phyloP scores from a whole-genome alignment of 2,113 vertebrate species.

The Globicephala melas region DNA sequence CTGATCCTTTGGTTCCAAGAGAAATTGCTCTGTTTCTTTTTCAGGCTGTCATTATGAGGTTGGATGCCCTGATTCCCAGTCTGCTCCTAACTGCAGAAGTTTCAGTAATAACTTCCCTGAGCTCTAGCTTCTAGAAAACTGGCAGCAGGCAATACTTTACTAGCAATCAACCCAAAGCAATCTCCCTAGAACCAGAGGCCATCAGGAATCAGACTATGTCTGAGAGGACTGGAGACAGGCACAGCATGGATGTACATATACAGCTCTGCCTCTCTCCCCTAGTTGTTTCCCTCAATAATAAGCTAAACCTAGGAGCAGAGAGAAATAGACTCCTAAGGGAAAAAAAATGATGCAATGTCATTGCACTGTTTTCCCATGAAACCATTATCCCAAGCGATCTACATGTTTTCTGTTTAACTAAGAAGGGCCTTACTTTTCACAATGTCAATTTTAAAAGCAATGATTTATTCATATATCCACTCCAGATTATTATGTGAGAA shows the following conservation, averaged over 20 bases:
- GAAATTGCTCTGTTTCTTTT: conserved; percentile 23
- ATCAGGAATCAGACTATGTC: background rate
- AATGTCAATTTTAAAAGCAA: conserved; percentile 1
- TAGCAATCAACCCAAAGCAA: background rate
- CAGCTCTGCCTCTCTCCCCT: background rate
- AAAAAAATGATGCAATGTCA: conserved; percentile 14
- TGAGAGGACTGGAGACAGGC: background rate
- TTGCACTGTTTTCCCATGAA: background rate
- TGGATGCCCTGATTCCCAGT: background rate
- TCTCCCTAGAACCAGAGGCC: background rate
- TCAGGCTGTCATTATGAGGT: background rate
- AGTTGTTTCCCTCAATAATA: background rate
- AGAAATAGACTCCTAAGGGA: background rate
- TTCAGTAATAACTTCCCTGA: conserved; percentile 9
- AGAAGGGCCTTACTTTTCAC: background rate
- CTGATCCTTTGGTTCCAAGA: background rate
- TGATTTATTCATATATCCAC: conserved; percentile 4
- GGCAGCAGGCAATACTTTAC: background rate
- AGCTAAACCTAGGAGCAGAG: background rate
- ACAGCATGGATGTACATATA: background rate
- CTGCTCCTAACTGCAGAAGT: background rate
- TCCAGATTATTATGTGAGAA: conserved; percentile 20
- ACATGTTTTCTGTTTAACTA: background rate
- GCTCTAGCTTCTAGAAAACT: background rate
- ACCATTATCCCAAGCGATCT: background rate